These are phyloP conservation scores for Microctenopoma stevenorrisi DNA, from an alignment of 2,797 vertebrate genomes.

Conservation along the genomic window DNA sequence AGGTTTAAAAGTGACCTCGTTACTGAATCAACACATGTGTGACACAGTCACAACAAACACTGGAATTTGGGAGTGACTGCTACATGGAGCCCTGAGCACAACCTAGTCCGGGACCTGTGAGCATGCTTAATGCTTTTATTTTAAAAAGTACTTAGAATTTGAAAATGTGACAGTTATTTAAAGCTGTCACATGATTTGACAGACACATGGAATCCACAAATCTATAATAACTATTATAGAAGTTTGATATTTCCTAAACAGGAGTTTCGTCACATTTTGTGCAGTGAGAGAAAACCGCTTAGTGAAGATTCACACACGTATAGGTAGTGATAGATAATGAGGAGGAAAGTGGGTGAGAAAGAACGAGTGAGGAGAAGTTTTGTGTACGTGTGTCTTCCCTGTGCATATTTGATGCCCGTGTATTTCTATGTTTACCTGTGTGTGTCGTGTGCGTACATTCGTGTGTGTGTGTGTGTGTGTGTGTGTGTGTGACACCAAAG, in stretches of 20 bases:
- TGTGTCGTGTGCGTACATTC: neutral
- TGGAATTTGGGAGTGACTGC: neutral
- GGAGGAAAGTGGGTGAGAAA: constrained; percentile 38
- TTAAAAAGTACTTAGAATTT: neutral
- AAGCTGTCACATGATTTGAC: no score
- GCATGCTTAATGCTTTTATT: no score
- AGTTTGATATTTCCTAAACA: constrained; percentile 2
- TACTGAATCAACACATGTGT: constrained; percentile 32
- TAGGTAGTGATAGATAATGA: constrained; percentile 21
- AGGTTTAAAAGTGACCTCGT: constrained; percentile 1
- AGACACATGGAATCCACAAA: no score
- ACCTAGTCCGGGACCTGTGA: no score
- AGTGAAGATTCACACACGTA: constrained; percentile 30
- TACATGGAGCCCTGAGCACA: no score
- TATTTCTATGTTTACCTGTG: neutral
- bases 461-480: constrained; percentile 11
- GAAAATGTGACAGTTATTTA: neutral
- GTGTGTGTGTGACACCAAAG: constrained; percentile 51
- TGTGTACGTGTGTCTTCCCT: constrained; percentile 13
- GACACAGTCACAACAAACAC: constrained; percentile 38
- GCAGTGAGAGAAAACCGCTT: constrained; percentile 5
- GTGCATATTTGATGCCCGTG: constrained; percentile 15
- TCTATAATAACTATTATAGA: constrained; percentile 3
- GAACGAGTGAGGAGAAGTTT: constrained; percentile 41
- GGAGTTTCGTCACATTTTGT: constrained; percentile 11